A percentile compares a stretch with the other conserved stretches of the same genome.
These are phyloP conservation scores for Liopterus haemorrhoidalis DNA, from an alignment of 2,888 invertebrate species.

Conservation along the genomic window DNA sequence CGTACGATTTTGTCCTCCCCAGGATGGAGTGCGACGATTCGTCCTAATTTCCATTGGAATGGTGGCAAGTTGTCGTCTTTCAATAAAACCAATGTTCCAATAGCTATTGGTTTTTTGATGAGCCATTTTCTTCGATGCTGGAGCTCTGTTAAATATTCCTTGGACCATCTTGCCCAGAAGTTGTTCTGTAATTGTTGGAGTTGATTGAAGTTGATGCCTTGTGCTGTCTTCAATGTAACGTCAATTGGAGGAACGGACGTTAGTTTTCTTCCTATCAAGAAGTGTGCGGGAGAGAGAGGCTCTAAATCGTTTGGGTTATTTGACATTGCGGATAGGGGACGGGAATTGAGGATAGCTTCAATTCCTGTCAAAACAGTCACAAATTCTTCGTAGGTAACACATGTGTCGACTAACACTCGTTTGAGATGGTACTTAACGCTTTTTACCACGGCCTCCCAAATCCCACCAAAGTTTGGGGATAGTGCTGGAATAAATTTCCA, in stretches of 20 bases:
- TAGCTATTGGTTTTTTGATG: too few species aligned
- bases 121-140: conserved; percentile 7
- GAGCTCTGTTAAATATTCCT: conserved; percentile 18
- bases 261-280: conserved; percentile 16
- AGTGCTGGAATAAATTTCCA: conserved; percentile 30
- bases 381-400: conserved; percentile 30
- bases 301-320: conserved; percentile 1
- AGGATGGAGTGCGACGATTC: neutral
- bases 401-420: conserved; percentile 22
- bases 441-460: conserved; percentile 34
- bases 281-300: conserved; percentile 6
- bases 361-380: conserved; percentile 27
- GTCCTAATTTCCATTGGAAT: neutral
- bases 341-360: conserved; percentile 30
- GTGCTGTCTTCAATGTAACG: conserved; percentile 15
- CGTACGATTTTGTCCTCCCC: neutral
- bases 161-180: conserved; percentile 24
- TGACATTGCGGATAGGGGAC: conserved; percentile 19
- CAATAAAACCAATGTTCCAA: neutral
- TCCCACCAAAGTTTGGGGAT: conserved; percentile 33
- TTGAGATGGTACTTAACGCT: conserved; percentile 31
- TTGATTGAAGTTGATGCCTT: conserved; percentile 14
- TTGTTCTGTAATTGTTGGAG: conserved; percentile 21
- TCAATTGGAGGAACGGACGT: conserved; percentile 17
- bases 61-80: conserved; percentile 1